A percentile compares a stretch with the other conserved stretches of the same genome.
These are phyloP conservation scores for Luscinia luscinia DNA, from an alignment of 2,797 vertebrate genomes.

Conservation along the genomic window DNA sequence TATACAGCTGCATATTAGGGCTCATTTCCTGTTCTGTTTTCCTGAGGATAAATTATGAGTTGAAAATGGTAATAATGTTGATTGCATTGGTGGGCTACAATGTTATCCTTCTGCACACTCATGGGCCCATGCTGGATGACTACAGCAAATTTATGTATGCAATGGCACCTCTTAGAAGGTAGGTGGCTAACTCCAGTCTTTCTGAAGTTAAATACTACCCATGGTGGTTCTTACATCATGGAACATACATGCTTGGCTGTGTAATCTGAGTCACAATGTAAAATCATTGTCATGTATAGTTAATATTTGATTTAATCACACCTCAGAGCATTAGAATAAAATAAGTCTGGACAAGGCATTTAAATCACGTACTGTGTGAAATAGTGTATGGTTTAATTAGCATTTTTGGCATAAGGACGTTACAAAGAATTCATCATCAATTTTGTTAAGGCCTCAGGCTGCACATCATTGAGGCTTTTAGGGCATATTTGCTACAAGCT, in stretches of 20 bases:
- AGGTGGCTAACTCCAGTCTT: conserved; percentile 32
- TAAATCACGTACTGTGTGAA: neutral
- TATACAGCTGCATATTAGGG: conserved; percentile 94
- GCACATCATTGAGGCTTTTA: neutral
- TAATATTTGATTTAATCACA: neutral
- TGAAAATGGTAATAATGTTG: conserved; percentile 94
- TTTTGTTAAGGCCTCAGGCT: neutral
- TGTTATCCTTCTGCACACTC: conserved; percentile 89
- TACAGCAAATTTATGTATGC: conserved; percentile 90
- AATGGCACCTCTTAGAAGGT: conserved; percentile 85
- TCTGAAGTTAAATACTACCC: neutral
- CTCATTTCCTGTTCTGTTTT: conserved; percentile 94
- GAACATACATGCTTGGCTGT: neutral
- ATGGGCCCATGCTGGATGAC: conserved; percentile 85
- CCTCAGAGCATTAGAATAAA: neutral
- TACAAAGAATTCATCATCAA: neutral
- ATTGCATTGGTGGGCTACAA: conserved; percentile 90
- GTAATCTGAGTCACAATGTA: neutral
- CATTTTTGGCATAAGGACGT: neutral
- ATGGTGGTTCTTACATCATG: neutral
- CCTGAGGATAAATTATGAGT: conserved; percentile 93
- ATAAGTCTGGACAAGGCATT: neutral
- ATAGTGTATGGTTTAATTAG: neutral
- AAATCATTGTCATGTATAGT: neutral
- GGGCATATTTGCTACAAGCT: neutral